Conservation (phyloP, 2,797 vertebrate species). For the Esox lucius region DNA sequence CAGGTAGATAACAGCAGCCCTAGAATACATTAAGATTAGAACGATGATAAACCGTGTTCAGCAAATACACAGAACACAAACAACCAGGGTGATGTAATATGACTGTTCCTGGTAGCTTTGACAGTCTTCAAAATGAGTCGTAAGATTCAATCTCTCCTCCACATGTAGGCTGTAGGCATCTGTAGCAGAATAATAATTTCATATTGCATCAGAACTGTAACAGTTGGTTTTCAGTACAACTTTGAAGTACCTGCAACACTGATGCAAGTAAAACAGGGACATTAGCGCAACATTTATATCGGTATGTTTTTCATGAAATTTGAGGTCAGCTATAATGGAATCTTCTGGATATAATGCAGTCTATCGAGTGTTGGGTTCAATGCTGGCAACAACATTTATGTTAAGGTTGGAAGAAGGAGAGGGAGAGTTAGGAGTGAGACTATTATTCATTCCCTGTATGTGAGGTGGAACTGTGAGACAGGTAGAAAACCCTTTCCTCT, state of each 20-base stretch:
- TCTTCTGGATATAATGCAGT: neutral
- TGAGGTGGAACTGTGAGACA: constrained; percentile 28
- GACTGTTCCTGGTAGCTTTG: constrained; percentile 39
- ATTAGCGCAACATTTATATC: neutral
- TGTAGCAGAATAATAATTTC: constrained; percentile 57
- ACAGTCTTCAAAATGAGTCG: constrained; percentile 63
- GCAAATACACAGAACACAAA: neutral
- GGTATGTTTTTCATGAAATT: too few species aligned
- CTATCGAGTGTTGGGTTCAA: neutral
- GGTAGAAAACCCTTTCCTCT: constrained; percentile 41
- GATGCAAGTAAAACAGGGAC: constrained; percentile 8
- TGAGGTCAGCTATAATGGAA: too few species aligned
- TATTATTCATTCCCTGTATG: constrained; percentile 52
- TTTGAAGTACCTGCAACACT: constrained; percentile 1
- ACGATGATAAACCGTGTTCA: constrained; percentile 32
- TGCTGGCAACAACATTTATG: neutral
- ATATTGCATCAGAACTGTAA: constrained; percentile 33
- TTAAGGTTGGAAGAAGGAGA: neutral
- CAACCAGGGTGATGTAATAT: neutral
- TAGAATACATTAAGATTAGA: constrained; percentile 34
- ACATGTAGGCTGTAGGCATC: constrained; percentile 60
- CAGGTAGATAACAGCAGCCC: constrained; percentile 53
- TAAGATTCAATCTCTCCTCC: constrained; percentile 68
- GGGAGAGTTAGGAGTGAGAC: constrained; percentile 41
- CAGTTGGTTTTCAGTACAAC: too few species aligned